phyloP scores from a whole-genome alignment of 1,140 invertebrate genomes.

The Pseudomyrmex cubaensis region DNA sequence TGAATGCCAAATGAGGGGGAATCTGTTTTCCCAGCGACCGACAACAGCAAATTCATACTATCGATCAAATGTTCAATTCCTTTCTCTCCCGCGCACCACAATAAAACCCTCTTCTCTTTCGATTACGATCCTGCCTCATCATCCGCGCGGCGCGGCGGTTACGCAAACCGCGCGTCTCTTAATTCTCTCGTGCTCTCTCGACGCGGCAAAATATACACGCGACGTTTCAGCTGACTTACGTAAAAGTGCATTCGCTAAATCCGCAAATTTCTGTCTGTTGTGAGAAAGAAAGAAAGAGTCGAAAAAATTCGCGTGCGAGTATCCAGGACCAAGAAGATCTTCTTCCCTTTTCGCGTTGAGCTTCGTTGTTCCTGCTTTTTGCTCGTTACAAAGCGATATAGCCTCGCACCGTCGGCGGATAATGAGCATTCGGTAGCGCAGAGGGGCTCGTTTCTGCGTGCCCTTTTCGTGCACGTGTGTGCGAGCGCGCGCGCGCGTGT shows the following conservation, averaged over 20 bases:
- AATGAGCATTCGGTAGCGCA: slow-evolving; percentile 66
- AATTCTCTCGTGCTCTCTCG: too few relatives aligned
- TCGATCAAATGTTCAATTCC: slow-evolving; percentile 44
- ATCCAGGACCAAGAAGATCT: slow-evolving; percentile 14
- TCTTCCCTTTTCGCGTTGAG: not conserved
- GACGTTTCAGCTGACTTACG: slow-evolving; percentile 1
- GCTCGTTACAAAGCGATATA: slow-evolving; percentile 66
- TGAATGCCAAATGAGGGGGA: slow-evolving; percentile 53
- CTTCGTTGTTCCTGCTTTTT: slow-evolving; percentile 63
- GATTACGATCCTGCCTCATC: slow-evolving; percentile 16
- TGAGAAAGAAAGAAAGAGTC: not conserved
- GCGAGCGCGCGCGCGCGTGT: not conserved
- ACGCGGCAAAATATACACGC: not conserved
- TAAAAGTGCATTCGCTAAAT: slow-evolving; percentile 6
- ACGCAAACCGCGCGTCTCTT: slow-evolving; percentile 1
- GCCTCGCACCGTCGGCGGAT: slow-evolving; percentile 30
- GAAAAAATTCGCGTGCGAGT: not conserved
- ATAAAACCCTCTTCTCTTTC: not conserved
- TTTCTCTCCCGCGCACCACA: not conserved
- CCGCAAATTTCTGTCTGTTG: not conserved
- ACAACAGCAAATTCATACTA: slow-evolving; percentile 56
- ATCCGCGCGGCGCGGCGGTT: not conserved
- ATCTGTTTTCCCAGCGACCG: slow-evolving; percentile 40
- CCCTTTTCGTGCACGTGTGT: not conserved
- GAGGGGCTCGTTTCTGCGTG: slow-evolving; percentile 36